A percentile compares a stretch with the other conserved stretches of the same genome.
Conservation (phyloP, 2,888 invertebrate species). For the Trypoxylon attenuatum region DNA sequence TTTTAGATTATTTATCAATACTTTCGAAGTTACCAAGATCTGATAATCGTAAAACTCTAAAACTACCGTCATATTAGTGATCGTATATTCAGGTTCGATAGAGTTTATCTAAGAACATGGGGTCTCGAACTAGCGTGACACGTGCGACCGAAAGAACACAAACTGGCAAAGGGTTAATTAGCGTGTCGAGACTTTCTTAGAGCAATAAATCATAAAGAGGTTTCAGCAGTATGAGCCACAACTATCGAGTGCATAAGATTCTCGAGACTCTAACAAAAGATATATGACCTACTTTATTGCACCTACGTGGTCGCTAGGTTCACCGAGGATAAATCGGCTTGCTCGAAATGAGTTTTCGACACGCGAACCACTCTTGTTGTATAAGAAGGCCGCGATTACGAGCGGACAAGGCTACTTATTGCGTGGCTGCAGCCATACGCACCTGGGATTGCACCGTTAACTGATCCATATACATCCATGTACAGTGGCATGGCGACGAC, state of each 20-base stretch:
- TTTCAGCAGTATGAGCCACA: neutral
- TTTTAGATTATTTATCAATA: too few species aligned
- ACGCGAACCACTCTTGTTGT: slow-evolving; percentile 35
- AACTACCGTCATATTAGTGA: too few species aligned
- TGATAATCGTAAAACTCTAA: too few species aligned
- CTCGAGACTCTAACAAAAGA: slow-evolving; percentile 51
- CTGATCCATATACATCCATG: slow-evolving; percentile 13
- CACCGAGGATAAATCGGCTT: slow-evolving; percentile 55
- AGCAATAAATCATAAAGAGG: slow-evolving; percentile 55
- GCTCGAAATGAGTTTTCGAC: slow-evolving; percentile 30
- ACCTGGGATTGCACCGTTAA: slow-evolving; percentile 10
- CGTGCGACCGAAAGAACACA: slow-evolving; percentile 26
- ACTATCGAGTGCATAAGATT: slow-evolving; percentile 14
- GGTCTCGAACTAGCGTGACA: slow-evolving; percentile 36
- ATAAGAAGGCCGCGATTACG: slow-evolving; percentile 19
- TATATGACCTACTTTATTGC: slow-evolving; percentile 62
- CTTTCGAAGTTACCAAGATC: too few species aligned
- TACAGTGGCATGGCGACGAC: slow-evolving; percentile 4
- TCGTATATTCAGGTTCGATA: too few species aligned
- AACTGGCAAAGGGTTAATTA: slow-evolving; percentile 52
- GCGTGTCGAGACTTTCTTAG: slow-evolving; percentile 52
- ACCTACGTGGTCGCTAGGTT: slow-evolving; percentile 52
- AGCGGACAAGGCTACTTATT: neutral
- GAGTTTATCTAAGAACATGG: slow-evolving; percentile 26
- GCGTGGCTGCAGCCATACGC: neutral